A percentile compares a stretch with the other conserved stretches of the same genome.
Conservation (phyloP, 53 echinoderm and acorn worm genomes). For the Holothuria leucospilota region DNA sequence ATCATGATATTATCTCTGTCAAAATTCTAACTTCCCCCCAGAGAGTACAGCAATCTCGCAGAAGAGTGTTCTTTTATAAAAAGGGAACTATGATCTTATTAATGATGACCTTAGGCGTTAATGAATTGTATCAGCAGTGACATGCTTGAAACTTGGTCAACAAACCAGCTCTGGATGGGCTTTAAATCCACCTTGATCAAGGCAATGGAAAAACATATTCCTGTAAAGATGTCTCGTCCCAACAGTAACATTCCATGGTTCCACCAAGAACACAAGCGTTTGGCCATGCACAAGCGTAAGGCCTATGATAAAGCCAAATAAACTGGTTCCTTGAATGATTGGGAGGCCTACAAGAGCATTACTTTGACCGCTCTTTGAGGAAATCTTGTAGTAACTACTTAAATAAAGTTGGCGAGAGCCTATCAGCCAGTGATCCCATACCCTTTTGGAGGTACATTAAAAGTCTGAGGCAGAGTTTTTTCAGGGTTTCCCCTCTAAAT, state of each 20-base stretch:
- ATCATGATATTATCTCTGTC: background rate
- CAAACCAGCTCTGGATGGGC: constrained; percentile 32
- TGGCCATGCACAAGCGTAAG: too few relatives aligned
- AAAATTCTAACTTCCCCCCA: background rate
- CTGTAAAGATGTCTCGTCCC: constrained; percentile 7
- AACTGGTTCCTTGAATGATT: background rate
- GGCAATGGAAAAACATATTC: too few relatives aligned
- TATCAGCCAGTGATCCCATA: constrained; percentile 44
- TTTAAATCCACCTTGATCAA: too few relatives aligned
- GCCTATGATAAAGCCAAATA: constrained; percentile 42
- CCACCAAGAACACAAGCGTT: too few relatives aligned
- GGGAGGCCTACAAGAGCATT: too few relatives aligned
- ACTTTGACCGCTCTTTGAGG: too few relatives aligned
- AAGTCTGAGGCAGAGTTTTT: constrained; percentile 40
- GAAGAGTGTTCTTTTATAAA: constrained; percentile 35
- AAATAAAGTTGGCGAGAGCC: constrained; percentile 33
- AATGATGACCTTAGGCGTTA: constrained; percentile 13
- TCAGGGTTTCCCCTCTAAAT: constrained; percentile 30
- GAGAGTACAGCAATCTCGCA: constrained; percentile 38
- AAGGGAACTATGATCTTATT: constrained; percentile 39
- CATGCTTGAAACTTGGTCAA: background rate
- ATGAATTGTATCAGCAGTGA: background rate
- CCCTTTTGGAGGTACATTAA: constrained; percentile 62
- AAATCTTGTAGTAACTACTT: background rate
- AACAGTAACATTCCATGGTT: constrained; percentile 19